Conservation (phyloP, 2,113 vertebrate genomes). For the Terrapene triunguis region DNA sequence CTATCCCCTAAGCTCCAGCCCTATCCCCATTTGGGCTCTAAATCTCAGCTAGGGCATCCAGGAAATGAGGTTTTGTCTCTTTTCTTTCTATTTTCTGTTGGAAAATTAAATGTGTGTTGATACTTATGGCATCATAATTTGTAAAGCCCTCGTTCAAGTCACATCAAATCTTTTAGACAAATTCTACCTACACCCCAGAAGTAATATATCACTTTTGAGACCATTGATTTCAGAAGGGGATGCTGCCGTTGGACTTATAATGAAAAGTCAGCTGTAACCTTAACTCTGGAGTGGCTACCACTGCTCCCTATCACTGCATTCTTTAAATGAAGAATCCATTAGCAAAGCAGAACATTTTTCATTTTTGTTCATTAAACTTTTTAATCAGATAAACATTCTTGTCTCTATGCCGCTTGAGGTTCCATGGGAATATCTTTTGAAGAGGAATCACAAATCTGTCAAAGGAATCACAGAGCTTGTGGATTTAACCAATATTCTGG, state of each 20-base stretch:
- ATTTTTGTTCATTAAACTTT: neutral
- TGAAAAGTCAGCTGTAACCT: neutral
- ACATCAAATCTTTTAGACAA: neutral
- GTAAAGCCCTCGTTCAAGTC: neutral
- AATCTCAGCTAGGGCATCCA: neutral
- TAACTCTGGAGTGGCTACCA: neutral
- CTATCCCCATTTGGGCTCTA: neutral
- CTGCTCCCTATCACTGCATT: neutral
- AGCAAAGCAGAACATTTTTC: neutral
- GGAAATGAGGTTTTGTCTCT: neutral
- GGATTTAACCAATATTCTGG: rapidly evolving
- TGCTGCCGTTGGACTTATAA: rapidly evolving
- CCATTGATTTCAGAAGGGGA: neutral
- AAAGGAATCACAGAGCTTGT: neutral
- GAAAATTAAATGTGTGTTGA: rapidly evolving
- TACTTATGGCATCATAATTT: neutral
- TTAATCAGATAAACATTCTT: neutral
- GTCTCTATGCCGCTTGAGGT: rapidly evolving
- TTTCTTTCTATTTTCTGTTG: rapidly evolving
- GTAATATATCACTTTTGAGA: neutral
- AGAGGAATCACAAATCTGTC: neutral
- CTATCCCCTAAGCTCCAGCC: neutral
- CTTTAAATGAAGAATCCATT: neutral
- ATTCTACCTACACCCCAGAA: neutral
- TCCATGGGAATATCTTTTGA: neutral